Percentiles rank a stretch among this genome's conserved stretches.
phyloP scores from a whole-genome alignment of 2,888 invertebrate species.

The Pollenia angustigena region DNA sequence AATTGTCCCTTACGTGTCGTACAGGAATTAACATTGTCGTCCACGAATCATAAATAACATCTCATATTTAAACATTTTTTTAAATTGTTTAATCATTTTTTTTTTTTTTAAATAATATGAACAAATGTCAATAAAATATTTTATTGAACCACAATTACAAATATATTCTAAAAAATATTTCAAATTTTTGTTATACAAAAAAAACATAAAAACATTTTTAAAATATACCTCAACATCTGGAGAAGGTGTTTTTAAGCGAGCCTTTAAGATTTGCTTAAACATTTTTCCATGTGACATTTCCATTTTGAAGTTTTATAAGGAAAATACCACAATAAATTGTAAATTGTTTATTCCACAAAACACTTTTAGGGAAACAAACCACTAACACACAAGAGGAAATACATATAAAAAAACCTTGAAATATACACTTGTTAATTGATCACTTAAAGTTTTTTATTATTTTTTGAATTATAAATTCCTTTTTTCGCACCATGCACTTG shows the following conservation, averaged over 20 bases:
- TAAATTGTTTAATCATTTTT: no score
- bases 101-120: no score
- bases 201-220: neutral
- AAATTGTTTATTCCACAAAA: neutral
- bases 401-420: neutral
- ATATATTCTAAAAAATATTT: neutral
- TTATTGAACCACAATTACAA: neutral
- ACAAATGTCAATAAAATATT: neutral
- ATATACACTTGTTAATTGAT: neutral
- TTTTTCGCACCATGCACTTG: conserved; percentile 14
- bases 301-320: conserved; percentile 10
- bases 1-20: no score
- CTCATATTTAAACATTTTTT: no score
- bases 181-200: neutral
- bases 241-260: conserved; percentile 80
- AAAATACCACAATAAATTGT: neutral
- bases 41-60: no score
- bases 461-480: neutral
- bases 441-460: neutral
- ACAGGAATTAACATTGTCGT: no score
- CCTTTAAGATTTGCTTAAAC: conserved; percentile 82
- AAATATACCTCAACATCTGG: conserved; percentile 81
- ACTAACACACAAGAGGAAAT: neutral
- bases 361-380: neutral
- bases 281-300: conserved; percentile 74